Evolutionary conservation across 2,797 vertebrate genomes (phyloP), one percentile per base, ranked within the genome.

Genomic region (Falco rusticolus): DNA sequence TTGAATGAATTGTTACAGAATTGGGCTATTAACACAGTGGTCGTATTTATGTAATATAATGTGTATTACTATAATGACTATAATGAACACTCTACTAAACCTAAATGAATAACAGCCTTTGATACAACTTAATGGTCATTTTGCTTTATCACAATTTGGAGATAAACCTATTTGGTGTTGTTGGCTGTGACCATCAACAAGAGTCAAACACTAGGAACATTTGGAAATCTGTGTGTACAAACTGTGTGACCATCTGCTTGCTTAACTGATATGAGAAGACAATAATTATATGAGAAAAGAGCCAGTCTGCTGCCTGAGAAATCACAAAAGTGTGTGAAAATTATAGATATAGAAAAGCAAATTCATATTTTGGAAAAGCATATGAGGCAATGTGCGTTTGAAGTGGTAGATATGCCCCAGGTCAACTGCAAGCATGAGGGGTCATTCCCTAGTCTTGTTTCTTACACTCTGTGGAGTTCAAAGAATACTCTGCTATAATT

Each of bases 231-330:
- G 76, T 90, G 79, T 89, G 82, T 88, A 81, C 76, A 91, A 93
- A 95, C 79, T 91, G 89, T 91, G 91, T 81, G 89, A 94, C 93
- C 93, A 95, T 95, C 87, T 96, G 95, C 89, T 95, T 95, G 76
- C 59, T 93, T 95, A 96, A 94, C 83, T 84, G 79, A 57, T 92
- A 78, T 21, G 69, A 94, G 65, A 87, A 93, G 84, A 75, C 50
- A 81, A 59, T 92, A 88, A 96, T 91, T 94, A 83, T 54, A 78
- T 10, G 54, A 96, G 76, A 85, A 92, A 89, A 89, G 47, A 92
- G 57, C 3, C 84, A 96, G 57, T 83, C 84, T 85, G 10, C 65
- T 95, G 81, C 69, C 53, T 85, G 45, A 95, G 69, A 80, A 94
- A 87, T 78, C 57, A 75, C 2, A 3, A 81, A 87, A 94, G 78